phyloP scores from a whole-genome alignment of 2,797 vertebrate genomes.

The Pseudomugil tenellus region DNA sequence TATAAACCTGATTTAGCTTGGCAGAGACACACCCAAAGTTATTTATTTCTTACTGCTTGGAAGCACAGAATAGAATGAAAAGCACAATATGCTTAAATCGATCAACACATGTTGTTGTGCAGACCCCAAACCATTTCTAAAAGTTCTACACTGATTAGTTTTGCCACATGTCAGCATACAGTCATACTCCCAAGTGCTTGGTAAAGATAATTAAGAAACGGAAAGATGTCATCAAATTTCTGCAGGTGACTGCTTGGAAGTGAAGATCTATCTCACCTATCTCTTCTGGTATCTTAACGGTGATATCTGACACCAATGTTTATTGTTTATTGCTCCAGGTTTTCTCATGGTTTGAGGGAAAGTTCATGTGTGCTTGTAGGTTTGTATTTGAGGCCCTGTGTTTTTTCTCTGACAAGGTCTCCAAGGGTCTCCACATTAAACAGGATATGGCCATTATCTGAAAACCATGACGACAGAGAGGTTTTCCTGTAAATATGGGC shows the following conservation, averaged over 20 bases:
- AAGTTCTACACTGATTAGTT: conserved; percentile 1
- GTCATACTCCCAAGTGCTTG: background rate
- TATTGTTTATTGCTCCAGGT: conserved; percentile 43
- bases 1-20: background rate
- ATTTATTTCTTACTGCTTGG: background rate
- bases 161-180: background rate
- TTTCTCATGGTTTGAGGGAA: conserved; percentile 48
- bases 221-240: background rate
- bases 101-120: background rate
- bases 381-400: conserved; percentile 41
- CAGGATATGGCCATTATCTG: conserved; percentile 77
- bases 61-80: background rate
- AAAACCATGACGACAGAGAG: conserved; percentile 62
- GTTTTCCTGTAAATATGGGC: conserved; percentile 62
- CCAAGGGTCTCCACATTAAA: conserved; percentile 64
- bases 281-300: conserved; percentile 31
- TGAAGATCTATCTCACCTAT: conserved; percentile 12
- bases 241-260: conserved; percentile 33
- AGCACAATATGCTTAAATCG: background rate
- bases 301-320: conserved; percentile 60
- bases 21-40: background rate
- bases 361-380: conserved; percentile 23
- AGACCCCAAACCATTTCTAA: too few species aligned
- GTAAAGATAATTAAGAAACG: conserved; percentile 6
- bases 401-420: conserved; percentile 46